Evolutionary conservation across 2,113 vertebrate species (phyloP).

Genomic region (Dicerorhinus sumatrensis): DNA sequence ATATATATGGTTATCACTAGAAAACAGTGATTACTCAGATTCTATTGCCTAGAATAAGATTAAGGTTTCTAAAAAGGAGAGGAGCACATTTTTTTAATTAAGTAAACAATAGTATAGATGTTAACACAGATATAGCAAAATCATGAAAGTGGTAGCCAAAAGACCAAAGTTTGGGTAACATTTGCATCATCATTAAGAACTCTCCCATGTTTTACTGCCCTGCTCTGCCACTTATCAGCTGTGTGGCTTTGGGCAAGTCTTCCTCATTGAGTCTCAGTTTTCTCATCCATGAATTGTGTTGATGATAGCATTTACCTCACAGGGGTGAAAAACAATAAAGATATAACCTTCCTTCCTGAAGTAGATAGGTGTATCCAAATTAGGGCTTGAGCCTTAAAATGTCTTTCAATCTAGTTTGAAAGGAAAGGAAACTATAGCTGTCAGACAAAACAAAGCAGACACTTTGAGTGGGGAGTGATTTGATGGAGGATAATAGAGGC

Average conservation of each 20-base stretch:
- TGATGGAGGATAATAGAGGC: neutral
- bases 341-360: neutral
- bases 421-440: constrained; percentile 5
- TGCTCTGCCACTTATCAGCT: neutral
- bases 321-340: neutral
- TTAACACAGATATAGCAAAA: neutral
- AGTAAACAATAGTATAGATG: neutral
- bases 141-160: neutral
- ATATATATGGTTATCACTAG: neutral
- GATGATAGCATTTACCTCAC: neutral
- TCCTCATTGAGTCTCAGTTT: constrained; percentile 10
- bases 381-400: neutral
- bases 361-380: neutral
- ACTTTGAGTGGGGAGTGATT: neutral
- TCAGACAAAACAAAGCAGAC: neutral
- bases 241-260: neutral
- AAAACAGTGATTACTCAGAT: constrained; percentile 36
- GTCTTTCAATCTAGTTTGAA: constrained; percentile 22
- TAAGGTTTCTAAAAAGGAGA: neutral
- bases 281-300: constrained; percentile 36
- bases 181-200: neutral
- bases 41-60: constrained; percentile 22
- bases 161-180: constrained; percentile 16
- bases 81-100: neutral
- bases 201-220: neutral